Percentiles rank a stretch among this genome's conserved stretches.
Conservation (phyloP, 2,113 vertebrate species). For the Chelonoidis abingdonii region DNA sequence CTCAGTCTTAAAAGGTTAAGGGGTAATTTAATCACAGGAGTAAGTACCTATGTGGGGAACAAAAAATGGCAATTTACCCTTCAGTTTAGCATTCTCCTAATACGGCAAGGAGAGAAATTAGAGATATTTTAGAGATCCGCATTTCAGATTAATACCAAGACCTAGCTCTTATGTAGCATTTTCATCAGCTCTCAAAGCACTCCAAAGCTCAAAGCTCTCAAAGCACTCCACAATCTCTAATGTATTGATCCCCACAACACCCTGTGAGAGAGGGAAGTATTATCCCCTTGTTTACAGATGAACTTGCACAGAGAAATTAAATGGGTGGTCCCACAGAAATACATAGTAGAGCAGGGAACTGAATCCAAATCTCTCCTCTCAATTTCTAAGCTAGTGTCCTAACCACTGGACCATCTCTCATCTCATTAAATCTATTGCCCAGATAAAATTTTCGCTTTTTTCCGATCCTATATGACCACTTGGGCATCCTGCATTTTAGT, state of each 20-base stretch:
- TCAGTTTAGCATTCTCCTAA: too few species aligned
- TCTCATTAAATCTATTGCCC: neutral
- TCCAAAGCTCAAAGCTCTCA: neutral
- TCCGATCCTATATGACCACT: neutral
- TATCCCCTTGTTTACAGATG: neutral
- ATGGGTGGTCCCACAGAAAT: neutral
- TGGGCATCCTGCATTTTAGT: neutral
- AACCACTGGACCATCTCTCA: neutral
- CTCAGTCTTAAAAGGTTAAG: too few species aligned
- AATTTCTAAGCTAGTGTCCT: neutral
- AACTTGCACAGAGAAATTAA: neutral
- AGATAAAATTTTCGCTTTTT: neutral
- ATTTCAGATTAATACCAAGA: neutral
- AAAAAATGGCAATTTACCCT: too few species aligned
- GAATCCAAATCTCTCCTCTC: neutral
- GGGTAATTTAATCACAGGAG: too few species aligned
- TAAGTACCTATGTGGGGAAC: too few species aligned
- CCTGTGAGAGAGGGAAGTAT: neutral
- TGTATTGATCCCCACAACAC: too few species aligned
- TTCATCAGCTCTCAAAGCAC: neutral
- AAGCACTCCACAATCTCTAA: neutral
- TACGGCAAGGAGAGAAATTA: neutral
- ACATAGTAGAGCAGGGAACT: neutral
- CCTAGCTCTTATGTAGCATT: neutral
- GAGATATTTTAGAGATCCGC: neutral